Percentiles rank a stretch among this genome's conserved stretches.
Conservation (phyloP, 2,113 vertebrate genomes). For the Xiphias gladius region DNA sequence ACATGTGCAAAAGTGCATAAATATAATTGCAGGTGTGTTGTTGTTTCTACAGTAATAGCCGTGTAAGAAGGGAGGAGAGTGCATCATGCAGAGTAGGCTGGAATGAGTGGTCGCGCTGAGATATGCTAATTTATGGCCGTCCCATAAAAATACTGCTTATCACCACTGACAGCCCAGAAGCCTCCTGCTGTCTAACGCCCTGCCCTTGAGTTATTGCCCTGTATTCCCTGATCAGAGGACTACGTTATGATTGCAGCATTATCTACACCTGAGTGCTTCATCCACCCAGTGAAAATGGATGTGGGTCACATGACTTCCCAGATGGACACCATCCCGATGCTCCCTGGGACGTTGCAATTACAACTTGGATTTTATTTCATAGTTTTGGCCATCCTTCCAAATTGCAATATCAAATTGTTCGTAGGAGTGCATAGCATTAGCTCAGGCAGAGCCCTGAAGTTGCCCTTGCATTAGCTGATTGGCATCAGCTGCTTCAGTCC, state of each 20-base stretch:
- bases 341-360: neutral
- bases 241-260: slow-evolving; percentile 27
- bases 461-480: too few relatives aligned
- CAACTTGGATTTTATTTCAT: too few relatives aligned
- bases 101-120: slow-evolving; percentile 1
- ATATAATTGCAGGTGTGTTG: slow-evolving; percentile 3
- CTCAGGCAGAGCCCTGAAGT: too few relatives aligned
- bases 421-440: too few relatives aligned
- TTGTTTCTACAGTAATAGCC: neutral
- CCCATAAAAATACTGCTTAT: slow-evolving; percentile 10
- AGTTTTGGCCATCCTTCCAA: too few relatives aligned
- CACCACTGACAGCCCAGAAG: neutral
- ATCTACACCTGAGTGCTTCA: slow-evolving; percentile 20
- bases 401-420: too few relatives aligned
- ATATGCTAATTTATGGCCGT: slow-evolving; percentile 20
- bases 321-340: neutral
- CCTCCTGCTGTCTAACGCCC: too few relatives aligned
- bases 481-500: too few relatives aligned
- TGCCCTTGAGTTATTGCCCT: neutral
- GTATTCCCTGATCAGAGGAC: slow-evolving; percentile 26
- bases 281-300: slow-evolving; percentile 4
- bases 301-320: slow-evolving; percentile 9
- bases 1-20: neutral
- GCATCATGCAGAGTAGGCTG: neutral
- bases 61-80: too few relatives aligned